Evolutionary conservation across 2,113 vertebrate genomes (phyloP).

Genomic region (Diglossa brunneiventris): DNA sequence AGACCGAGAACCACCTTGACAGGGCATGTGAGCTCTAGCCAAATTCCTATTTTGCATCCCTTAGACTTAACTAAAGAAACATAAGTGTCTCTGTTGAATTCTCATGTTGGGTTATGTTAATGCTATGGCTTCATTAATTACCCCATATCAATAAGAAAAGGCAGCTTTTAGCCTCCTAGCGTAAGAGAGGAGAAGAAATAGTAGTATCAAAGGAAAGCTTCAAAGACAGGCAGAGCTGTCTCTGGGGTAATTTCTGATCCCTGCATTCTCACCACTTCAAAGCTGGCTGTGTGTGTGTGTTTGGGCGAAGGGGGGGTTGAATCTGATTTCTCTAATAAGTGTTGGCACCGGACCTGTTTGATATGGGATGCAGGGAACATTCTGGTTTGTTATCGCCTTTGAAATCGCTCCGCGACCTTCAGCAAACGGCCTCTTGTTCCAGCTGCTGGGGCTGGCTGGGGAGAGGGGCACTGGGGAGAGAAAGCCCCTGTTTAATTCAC

Average conservation of each 20-base stretch:
- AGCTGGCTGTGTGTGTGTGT: constrained; percentile 83
- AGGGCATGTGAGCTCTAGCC: background rate
- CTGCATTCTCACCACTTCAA: constrained; percentile 95
- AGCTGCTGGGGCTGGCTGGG: constrained; percentile 49
- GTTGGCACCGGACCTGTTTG: constrained; percentile 96
- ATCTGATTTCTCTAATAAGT: constrained; percentile 98
- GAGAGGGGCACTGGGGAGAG: constrained; percentile 36
- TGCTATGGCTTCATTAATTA: constrained; percentile 78
- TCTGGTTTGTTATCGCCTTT: constrained; percentile 96
- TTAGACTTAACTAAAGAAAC: constrained; percentile 21
- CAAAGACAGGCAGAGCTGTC: constrained; percentile 92
- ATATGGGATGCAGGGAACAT: constrained; percentile 96
- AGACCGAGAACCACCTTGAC: background rate
- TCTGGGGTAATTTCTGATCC: constrained; percentile 97
- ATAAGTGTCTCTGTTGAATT: constrained; percentile 49
- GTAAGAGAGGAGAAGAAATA: constrained; percentile 77
- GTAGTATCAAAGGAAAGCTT: constrained; percentile 96
- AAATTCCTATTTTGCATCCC: background rate
- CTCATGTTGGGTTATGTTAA: constrained; percentile 69
- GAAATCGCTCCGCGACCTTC: constrained; percentile 94
- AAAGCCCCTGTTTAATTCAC: constrained; percentile 47
- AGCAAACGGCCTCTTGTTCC: constrained; percentile 77
- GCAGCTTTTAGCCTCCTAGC: constrained; percentile 76
- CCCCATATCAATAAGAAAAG: constrained; percentile 73
- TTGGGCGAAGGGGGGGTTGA: constrained; percentile 73